Base-by-base conservation (phyloP, 1,140 invertebrate species). In the Nixonia krombeini region DNA sequence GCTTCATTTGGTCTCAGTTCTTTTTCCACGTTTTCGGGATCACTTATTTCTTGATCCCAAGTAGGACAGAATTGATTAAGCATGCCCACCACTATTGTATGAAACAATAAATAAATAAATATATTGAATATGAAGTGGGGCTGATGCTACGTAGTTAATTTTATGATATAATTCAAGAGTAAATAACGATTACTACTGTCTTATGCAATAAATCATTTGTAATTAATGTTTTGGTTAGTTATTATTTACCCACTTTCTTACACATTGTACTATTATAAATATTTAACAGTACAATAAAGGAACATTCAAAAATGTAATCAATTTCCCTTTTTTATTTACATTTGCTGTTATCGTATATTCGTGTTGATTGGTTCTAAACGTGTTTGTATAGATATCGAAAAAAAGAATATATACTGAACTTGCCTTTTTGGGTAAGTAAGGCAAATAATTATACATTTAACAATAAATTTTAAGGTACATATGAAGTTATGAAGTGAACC, bases 401-500 rank as follows among this genome's bases (percentile, higher is more conserved):
- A 67, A 55, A 52, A 72, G 71, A n/a, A n/a, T n/a, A n/a, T n/a
- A n/a, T 58, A 61, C 65, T 68, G 62, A 69, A 75, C 75, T 81
- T 81, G 78, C 75, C 79, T 79, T 61, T 68, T 64, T 74, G 62
- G 80, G 75, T 83, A 84, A 82, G 75, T 84, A 81, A 82, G 68
- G 75, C 73, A 68, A 71, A 59, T 21, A 2, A 13, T 35, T 35
- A 13, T 10, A 13, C 4, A 13, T 35, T n/a, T n/a, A n/a, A 2
- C 12, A 2, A 21, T 12, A 7, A 35, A 35, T 12, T 21, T 21
- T 12, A 13, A 35, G 7, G 12, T 35, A 12, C 13, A 13, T 6
- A 31, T 31, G 2, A 2, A 4, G 10, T 10, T 7, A 35, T 21
- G 21, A 21, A 21, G 13, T 13, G 12, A 35, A 35, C n/a, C 12